phyloP scores from a whole-genome alignment of 1,140 invertebrate species.

The Meloidogyne floridensis region DNA sequence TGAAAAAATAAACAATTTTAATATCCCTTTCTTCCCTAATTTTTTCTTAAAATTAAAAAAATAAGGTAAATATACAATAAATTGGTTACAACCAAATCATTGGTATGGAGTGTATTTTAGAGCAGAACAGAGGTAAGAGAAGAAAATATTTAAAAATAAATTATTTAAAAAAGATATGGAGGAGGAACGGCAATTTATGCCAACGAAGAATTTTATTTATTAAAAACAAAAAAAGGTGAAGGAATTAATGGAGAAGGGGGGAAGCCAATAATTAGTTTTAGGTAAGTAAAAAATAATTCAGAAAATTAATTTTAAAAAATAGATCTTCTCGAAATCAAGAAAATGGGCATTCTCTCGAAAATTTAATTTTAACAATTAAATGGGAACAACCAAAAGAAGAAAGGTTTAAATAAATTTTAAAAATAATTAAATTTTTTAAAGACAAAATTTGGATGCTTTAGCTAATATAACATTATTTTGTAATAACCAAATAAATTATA shows the following conservation, averaged over 20 bases:
- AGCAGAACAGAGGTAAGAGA: conserved; percentile 46
- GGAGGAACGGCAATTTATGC: conserved; percentile 37
- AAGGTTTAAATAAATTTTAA: conserved; percentile 33
- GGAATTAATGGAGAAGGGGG: conserved; percentile 24
- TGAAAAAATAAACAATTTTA: no score
- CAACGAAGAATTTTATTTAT: conserved; percentile 49
- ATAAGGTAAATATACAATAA: conserved; percentile 60
- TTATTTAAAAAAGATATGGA: conserved; percentile 15
- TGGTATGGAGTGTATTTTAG: conserved; percentile 61
- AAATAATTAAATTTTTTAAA: conserved; percentile 30
- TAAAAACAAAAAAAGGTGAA: conserved; percentile 50
- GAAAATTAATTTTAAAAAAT: no score
- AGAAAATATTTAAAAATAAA: background rate
- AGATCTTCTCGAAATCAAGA: conserved; percentile 28
- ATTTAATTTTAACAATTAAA: conserved; percentile 48
- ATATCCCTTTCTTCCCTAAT: no score
- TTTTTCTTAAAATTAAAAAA: no score
- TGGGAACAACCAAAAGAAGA: conserved; percentile 53
- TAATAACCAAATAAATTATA: conserved; percentile 55
- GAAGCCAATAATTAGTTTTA: conserved; percentile 25
- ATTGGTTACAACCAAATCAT: conserved; percentile 55
- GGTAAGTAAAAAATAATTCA: no score
- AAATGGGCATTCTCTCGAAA: conserved; percentile 50
- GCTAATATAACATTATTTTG: conserved; percentile 58
- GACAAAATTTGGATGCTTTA: conserved; percentile 50